Base-by-base conservation (phyloP, 2,888 invertebrate species). In the Euclidia mi region DNA sequence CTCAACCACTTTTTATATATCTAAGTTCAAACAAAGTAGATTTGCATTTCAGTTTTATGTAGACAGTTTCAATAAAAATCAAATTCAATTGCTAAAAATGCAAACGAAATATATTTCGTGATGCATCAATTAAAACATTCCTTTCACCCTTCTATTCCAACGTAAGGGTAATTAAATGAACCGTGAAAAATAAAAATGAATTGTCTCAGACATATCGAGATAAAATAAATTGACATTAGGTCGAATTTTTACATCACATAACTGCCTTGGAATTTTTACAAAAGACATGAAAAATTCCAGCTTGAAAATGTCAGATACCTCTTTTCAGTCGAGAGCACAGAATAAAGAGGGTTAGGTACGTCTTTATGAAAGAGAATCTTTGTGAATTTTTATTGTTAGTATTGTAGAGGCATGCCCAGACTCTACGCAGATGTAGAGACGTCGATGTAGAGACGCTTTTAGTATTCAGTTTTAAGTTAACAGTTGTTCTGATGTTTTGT, bases 311-410 rank as follows among this genome's bases (percentile, higher is more conserved):
- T 52, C 60, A 66, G 53, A 44, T 72, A 65, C 70, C 38, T 4
- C 17, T 45, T 72, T 65, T 53, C 58, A 44, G 45, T 28, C n/a
- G 38, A 62, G 42, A 49, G 35, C 53, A 57, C 57, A 56, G 56
- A 47, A 63, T 63, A 56, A 56, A 66, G 45, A 56, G 49, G 41
- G 49, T 49, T 34, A n/a, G n/a, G n/a, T n/a, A 76, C 70, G 66
- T 76, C 62, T 69, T 52, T 56, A 72, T 70, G 64, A 64, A 57
- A 37, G 40, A 45, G 60, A 63, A 48, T 60, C 49, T 56, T 61
- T 73, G 58, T 59, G 70, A 64, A 70, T 73, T 73, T 76, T 70
- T 75, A 65, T 70, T 67, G 67, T 71, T 50, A 62, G 45, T 48
- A 61, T 56, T 47, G 57, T 43, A 49, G 45, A 40, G 12, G 20